A percentile compares a stretch with the other conserved stretches of the same genome.
phyloP scores from a whole-genome alignment of 2,113 vertebrate species.

The Epinephelus cyanopodus region DNA sequence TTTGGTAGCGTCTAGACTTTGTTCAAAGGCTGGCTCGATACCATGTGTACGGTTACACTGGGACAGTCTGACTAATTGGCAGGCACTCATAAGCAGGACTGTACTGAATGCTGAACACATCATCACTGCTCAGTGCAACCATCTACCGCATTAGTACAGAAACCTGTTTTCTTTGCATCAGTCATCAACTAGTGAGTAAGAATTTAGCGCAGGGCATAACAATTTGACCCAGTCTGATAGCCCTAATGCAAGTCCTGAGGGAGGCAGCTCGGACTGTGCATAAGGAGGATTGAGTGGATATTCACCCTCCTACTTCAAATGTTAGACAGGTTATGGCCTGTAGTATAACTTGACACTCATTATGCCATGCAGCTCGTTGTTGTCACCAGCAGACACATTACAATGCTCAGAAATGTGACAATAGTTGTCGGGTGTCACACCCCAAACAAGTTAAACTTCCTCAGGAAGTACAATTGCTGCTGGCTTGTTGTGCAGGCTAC shows the following conservation, averaged over 20 bases:
- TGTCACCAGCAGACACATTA: not conserved
- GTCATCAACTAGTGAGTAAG: not conserved
- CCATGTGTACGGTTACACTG: not conserved
- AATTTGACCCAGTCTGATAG: not conserved
- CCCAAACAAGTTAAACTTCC: not conserved
- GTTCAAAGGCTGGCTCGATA: not conserved
- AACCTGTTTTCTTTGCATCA: not conserved
- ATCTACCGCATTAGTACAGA: not conserved
- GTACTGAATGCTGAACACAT: not conserved
- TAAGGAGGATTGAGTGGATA: not conserved
- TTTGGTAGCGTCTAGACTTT: not conserved
- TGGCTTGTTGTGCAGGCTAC: not conserved
- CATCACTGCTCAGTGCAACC: not conserved
- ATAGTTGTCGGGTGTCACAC: not conserved
- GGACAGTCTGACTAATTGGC: not conserved
- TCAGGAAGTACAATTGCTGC: not conserved
- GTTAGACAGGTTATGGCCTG: not conserved
- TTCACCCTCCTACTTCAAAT: not conserved
- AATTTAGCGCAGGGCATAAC: not conserved
- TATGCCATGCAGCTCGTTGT: not conserved
- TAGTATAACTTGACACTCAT: not conserved
- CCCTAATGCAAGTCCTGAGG: not conserved
- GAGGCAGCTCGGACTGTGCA: not conserved
- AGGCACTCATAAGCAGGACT: not conserved
- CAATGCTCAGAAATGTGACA: slow-evolving; percentile 3